Percentiles rank a stretch among this genome's conserved stretches.
Conservation (phyloP, 2,797 vertebrate species). For the Hoplostethus atlanticus region DNA sequence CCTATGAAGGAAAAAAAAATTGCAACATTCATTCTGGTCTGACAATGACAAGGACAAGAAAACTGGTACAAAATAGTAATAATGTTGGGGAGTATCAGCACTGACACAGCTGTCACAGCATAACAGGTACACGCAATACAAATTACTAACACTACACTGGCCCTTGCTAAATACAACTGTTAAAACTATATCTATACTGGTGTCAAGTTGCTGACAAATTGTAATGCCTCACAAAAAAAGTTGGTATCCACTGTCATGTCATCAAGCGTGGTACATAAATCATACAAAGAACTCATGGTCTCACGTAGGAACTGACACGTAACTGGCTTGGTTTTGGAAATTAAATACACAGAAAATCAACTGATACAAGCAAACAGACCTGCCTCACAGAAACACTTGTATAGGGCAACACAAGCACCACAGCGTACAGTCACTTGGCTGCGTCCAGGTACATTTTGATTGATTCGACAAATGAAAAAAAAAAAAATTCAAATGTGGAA, state of each 20-base stretch:
- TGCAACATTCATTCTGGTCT: constrained; percentile 71
- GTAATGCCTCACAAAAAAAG: constrained; percentile 32
- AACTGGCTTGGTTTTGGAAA: constrained; percentile 10
- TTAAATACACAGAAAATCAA: constrained; percentile 28
- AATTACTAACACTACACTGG: constrained; percentile 61
- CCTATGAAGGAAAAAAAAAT: constrained; percentile 19
- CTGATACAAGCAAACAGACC: constrained; percentile 34
- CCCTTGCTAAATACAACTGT: constrained; percentile 36
- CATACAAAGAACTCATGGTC: background rate
- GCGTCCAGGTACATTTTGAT: background rate
- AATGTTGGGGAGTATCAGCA: constrained; percentile 33
- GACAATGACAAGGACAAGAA: constrained; percentile 29
- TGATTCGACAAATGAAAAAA: constrained; percentile 9
- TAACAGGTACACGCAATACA: constrained; percentile 51
- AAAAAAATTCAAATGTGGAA: constrained; percentile 43
- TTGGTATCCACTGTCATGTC: constrained; percentile 36
- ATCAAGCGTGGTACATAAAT: constrained; percentile 27
- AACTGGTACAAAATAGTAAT: constrained; percentile 4
- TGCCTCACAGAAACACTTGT: constrained; percentile 37
- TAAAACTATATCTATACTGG: constrained; percentile 41
- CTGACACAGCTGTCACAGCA: constrained; percentile 53
- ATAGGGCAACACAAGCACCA: constrained; percentile 27
- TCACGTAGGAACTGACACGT: background rate
- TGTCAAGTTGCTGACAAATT: constrained; percentile 15
- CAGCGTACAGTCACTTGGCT: constrained; percentile 17